Base-by-base conservation (phyloP, 2,888 invertebrate species). In the Nomada fabriciana region DNA sequence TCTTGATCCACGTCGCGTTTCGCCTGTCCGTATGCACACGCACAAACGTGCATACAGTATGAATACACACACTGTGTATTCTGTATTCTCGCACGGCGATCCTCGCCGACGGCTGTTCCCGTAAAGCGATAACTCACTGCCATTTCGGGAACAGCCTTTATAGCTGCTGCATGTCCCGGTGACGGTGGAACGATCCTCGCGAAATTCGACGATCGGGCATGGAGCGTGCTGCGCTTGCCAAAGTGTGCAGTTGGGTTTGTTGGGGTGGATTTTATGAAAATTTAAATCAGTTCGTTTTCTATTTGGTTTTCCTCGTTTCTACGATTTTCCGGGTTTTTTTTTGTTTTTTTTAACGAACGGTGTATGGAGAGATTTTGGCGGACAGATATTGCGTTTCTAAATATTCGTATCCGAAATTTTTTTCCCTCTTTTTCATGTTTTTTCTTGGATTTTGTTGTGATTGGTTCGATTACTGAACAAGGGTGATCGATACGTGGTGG, bases 41-140 rank as follows among this genome's bases (percentile, higher is more conserved):
- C 52, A 29, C 55, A 15, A 57, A 13, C 53, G 20, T 63, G 23
- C 25, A 42, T 43, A 50, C 23, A 47, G 55, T 13, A n/a, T 15
- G 52, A 13, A 13, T 10, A 18, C 67, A 50, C 29, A 29, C 29
- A 5, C 5, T 20, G 43, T 18, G 23, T 10, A 10, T 43, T n/a
- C 18, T 18, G 59, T 29, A 47, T 80, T n/a, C 63, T 60, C 70
- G 55, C 25, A n/a, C 36, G 71, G 23, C 20, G 47, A 71, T 50
- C 53, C 76, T 61, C 60, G 68, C 64, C 72, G 36, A 53, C 67
- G 82, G 82, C 20, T 78, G 71, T 57, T 73, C 53, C 71, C 76
- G 72, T 53, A 53, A 74, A 84, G 76, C 80, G 83, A 89, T 89
- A 89, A 89, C 83, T 89, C 88, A 88, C 83, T 82, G 87, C 76